Evolutionary conservation across 1,140 invertebrate species (phyloP).

Genomic region (Helicoverpa zea): DNA sequence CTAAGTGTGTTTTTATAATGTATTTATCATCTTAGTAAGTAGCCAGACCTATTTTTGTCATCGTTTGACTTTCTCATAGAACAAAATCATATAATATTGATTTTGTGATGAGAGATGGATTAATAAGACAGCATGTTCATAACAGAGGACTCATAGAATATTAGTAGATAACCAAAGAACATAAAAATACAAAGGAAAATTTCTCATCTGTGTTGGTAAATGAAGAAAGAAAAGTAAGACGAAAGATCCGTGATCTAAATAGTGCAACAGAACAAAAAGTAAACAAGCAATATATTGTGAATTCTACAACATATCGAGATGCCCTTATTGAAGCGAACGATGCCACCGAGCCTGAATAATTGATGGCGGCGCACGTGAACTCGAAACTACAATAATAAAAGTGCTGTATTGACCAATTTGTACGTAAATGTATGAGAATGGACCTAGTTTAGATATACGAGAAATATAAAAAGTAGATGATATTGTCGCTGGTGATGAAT

Average conservation of each 20-base stretch:
- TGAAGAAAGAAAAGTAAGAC: constrained; percentile 9
- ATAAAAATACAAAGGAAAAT: no score
- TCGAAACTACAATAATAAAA: constrained; percentile 37
- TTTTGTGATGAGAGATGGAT: no score
- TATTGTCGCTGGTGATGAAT: neutral
- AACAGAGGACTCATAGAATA: no score
- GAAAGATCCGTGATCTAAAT: constrained; percentile 52
- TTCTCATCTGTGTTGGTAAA: no score
- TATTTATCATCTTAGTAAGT: neutral
- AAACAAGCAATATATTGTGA: constrained; percentile 68
- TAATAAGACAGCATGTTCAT: no score
- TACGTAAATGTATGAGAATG: constrained; percentile 33
- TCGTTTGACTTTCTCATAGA: no score
- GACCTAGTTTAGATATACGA: constrained; percentile 21
- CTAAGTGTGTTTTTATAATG: neutral
- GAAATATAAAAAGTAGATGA: neutral
- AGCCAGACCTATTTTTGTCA: no score
- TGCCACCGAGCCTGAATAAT: constrained; percentile 64
- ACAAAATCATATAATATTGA: neutral
- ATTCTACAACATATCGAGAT: constrained; percentile 52
- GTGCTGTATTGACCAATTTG: constrained; percentile 27
- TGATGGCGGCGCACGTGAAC: constrained; percentile 54
- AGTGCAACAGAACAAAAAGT: constrained; percentile 47
- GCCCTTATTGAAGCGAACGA: constrained; percentile 64
- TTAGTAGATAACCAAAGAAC: no score